Evolutionary conservation across 2,797 vertebrate species (phyloP).

Genomic region (Odontamblyopus lacepedii): DNA sequence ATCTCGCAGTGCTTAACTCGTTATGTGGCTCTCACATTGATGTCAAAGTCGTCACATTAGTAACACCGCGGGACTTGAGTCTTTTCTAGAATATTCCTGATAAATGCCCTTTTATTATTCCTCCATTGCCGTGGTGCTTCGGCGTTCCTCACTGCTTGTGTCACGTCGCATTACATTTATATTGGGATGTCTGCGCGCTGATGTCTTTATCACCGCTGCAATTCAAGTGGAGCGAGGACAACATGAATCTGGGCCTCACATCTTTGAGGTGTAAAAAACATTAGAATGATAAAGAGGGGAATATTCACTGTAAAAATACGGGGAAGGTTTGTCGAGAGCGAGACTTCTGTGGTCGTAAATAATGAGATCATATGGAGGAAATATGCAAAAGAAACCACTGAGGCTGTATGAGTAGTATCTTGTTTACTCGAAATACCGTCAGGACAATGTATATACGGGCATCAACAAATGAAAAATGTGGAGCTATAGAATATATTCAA

Average conservation of each 20-base stretch:
- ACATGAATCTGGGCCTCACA: background rate
- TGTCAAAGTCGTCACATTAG: conserved; percentile 18
- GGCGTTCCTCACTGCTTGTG: conserved; percentile 1
- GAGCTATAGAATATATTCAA: background rate
- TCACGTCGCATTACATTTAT: conserved; percentile 17
- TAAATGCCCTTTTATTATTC: conserved; percentile 14
- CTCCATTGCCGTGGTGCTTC: background rate
- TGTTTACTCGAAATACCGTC: background rate
- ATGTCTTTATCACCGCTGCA: background rate
- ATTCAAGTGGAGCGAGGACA: background rate
- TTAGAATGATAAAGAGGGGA: conserved; percentile 1
- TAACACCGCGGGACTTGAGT: conserved; percentile 7
- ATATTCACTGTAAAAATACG: background rate
- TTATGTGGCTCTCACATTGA: conserved; percentile 1
- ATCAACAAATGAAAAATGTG: background rate
- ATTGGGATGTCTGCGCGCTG: background rate
- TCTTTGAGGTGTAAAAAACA: conserved; percentile 2
- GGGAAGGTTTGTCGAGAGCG: background rate
- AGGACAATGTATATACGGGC: background rate
- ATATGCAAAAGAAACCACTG: background rate
- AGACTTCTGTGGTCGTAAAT: background rate
- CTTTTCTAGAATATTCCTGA: conserved; percentile 1
- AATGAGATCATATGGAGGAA: background rate
- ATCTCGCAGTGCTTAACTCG: conserved; percentile 16
- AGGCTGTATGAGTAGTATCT: background rate